These are phyloP conservation scores for Aphelocoma californica DNA, from an alignment of 2,797 vertebrate genomes.

Conservation along the genomic window DNA sequence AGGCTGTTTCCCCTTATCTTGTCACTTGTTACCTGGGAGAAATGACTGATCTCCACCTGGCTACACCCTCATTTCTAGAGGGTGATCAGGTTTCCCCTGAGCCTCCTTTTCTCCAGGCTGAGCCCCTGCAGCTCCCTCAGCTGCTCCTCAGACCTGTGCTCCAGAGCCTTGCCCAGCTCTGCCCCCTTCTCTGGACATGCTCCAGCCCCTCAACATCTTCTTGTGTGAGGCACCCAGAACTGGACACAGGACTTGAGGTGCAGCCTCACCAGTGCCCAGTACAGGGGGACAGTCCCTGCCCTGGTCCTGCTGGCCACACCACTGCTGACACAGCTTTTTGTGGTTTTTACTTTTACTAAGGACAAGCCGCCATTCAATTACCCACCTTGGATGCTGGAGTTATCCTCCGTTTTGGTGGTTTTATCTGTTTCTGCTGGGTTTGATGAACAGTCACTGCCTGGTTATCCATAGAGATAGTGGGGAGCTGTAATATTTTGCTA, in stretches of 20 bases:
- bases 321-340: background rate
- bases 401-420: slow-evolving; percentile 89
- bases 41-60: accelerated
- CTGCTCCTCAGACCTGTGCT: background rate
- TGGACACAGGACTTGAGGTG: accelerated
- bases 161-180: background rate
- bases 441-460: slow-evolving; percentile 75
- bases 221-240: background rate
- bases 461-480: slow-evolving; percentile 78
- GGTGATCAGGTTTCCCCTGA: background rate
- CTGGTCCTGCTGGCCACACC: background rate
- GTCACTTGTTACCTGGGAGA: background rate
- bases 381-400: slow-evolving; percentile 90
- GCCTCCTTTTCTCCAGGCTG: background rate
- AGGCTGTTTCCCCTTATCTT: background rate
- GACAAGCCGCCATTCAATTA: background rate
- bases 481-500: slow-evolving; percentile 82
- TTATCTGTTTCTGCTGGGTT: slow-evolving; percentile 88
- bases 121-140: background rate
- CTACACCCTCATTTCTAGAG: background rate
- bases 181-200: accelerated
- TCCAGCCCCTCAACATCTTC: background rate
- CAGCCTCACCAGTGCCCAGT: accelerated
- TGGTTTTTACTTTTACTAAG: background rate
- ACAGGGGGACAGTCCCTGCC: accelerated